A percentile compares a stretch with the other conserved stretches of the same genome.
Conservation (phyloP, 2,888 invertebrate species). For the Hoplodrina blanda region DNA sequence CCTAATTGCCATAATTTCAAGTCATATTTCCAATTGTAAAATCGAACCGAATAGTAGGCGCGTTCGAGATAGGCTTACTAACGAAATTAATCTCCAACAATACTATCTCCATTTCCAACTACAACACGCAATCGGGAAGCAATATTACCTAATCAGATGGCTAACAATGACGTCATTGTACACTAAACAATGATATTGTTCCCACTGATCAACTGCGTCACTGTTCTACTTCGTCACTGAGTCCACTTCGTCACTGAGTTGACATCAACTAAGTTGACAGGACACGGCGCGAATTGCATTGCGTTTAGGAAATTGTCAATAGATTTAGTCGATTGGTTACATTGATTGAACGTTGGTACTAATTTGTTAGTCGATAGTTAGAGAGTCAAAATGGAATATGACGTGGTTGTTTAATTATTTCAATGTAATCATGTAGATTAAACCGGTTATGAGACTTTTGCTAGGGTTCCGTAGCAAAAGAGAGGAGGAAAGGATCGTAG, state of each 20-base stretch:
- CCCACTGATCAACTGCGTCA: constrained; percentile 13
- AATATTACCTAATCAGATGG: constrained; percentile 9
- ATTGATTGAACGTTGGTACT: constrained; percentile 25
- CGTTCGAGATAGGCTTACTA: not conserved
- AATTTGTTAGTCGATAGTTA: not conserved
- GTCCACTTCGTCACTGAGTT: constrained; percentile 15
- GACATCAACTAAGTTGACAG: constrained; percentile 20
- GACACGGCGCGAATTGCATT: constrained; percentile 35
- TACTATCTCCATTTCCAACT: not conserved
- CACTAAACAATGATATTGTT: constrained; percentile 22
- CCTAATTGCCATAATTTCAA: not conserved
- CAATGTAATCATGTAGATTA: not conserved
- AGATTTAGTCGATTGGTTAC: constrained; percentile 28
- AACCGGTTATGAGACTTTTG: no score
- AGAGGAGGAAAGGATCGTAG: no score
- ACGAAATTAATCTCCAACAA: not conserved
- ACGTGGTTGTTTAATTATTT: not conserved
- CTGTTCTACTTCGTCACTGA: not conserved
- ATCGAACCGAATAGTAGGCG: not conserved
- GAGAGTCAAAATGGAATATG: not conserved
- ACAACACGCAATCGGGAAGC: not conserved
- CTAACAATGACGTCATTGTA: constrained; percentile 17
- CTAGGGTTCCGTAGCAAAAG: no score
- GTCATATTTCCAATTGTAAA: not conserved
- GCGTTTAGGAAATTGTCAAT: constrained; percentile 51